Conservation (phyloP, 2,113 vertebrate species). For the Neomonachus schauinslandi region DNA sequence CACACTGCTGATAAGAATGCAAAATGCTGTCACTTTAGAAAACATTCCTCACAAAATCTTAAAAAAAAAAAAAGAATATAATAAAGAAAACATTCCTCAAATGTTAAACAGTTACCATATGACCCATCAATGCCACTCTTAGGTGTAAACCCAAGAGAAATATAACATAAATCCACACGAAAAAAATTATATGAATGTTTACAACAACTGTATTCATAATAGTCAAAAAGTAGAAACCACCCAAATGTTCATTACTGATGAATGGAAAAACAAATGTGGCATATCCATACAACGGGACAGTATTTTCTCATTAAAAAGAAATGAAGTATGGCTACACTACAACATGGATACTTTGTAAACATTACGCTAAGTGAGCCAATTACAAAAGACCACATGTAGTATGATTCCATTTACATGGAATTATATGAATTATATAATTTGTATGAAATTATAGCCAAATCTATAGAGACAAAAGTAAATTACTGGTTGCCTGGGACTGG, state of each 20-base stretch:
- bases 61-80: too few species aligned
- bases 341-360: background rate
- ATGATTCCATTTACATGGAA: background rate
- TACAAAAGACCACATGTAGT: background rate
- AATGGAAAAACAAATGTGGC: background rate
- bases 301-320: background rate
- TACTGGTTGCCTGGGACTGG: background rate
- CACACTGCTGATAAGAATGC: background rate
- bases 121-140: background rate
- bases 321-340: background rate
- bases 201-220: background rate
- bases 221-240: background rate
- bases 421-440: background rate
- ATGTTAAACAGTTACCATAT: background rate
- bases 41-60: background rate
- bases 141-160: background rate
- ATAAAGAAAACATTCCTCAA: background rate
- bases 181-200: background rate
- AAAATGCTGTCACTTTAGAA: background rate
- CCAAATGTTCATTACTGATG: background rate
- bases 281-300: background rate
- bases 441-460: background rate
- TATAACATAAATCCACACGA: background rate
- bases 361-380: background rate
- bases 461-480: background rate